Evolutionary conservation across 2,888 invertebrate genomes (phyloP), one percentile per base, ranked within the genome.

Genomic region (Aphodius granarius): DNA sequence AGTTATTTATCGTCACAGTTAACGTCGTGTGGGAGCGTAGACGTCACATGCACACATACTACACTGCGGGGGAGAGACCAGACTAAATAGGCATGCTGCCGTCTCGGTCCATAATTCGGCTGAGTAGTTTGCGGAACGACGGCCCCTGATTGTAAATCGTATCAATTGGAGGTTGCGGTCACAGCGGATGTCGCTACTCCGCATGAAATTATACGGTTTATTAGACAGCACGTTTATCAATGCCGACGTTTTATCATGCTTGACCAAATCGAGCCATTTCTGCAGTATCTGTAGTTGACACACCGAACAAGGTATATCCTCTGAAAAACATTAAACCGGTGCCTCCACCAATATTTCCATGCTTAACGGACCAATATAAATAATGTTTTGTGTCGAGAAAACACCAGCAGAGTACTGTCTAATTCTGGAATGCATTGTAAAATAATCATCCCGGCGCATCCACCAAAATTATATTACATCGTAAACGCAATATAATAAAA

Each of bases 131-230:
- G 43, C 43, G 43, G 70, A 71, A 73, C 73, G 76, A 73, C 66
- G 66, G 70, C 63, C 71, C 72, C 66, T 70, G 72, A 68, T 72
- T 76, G 68, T 76, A 76, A 76, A 76, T 76, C 76, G 76, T 71
- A 74, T 74, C 74, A 76, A 76, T 74, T 76, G 74, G 72, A 72
- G 72, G 63, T 74, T 76, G 76, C 66, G 76, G 76, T 74, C 74
- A 68, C 65, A 71, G 71, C 64, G 73, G 73, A 73, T 64, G 73
- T 76, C 76, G 71, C 74, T 71, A 71, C 71, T 76, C 73, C 71
- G 73, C 71, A 72, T 75, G 73, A 71, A 76, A 76, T 76, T 76
- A 73, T 74, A 73, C 73, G 76, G 76, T 76, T 76, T 76, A 68
- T 72, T 73, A 76, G 71, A 66, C 71, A 70, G 71, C 43, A 43